Evolutionary conservation across 2,797 vertebrate species (phyloP), one percentile per base, ranked within the genome.

Genomic region (Steatocranus sp.): DNA sequence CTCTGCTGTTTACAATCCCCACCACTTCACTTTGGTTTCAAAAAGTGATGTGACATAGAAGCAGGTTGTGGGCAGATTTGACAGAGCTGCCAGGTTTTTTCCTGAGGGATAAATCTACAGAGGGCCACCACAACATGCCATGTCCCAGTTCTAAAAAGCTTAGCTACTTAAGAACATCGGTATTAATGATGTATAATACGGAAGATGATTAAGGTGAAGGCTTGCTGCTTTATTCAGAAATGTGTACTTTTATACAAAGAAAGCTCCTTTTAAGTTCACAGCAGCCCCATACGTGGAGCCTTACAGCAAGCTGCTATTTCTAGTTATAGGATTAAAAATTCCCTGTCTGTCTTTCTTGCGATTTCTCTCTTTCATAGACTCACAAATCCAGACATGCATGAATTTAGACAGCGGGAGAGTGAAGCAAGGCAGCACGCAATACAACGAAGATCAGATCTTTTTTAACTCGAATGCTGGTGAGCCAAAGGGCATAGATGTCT

Each of bases 31-130:
- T 87, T 83, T 78, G 86, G 89, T 90, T 92, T 87, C 86, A 87
- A 87, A 82, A 91, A 88, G 88, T 86, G 83, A 89, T 84, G 86
- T 89, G 92, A 94, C 92, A 86, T 90, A 83, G 79, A 86, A 90
- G 88, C 93, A 94, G 93, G 93, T 94, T 93, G 91, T 49, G 82
- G 86, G 84, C 89, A 87, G 89, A 93, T 93, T 91, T 92, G 91
- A 94, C 79, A 82, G 91, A 92, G 88, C 91, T 93, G 89, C 78
- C 76, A 83, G 87, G 83, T 83, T 89, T 88, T 61, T 90, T 84
- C 77, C 70, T 66, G 75, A 68, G 27, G 78, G 83, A 90, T 91
- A 91, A 89, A 83, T 83, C 83, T 87, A 70, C 79, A 82, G 90
- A 89, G 85, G 86, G 89, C 87, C 88, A 91, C 90, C 85, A 66